Percentiles rank a stretch among this genome's conserved stretches.
Evolutionary conservation across 2,113 vertebrate species (phyloP).

Genomic region (Vicugna pacos): DNA sequence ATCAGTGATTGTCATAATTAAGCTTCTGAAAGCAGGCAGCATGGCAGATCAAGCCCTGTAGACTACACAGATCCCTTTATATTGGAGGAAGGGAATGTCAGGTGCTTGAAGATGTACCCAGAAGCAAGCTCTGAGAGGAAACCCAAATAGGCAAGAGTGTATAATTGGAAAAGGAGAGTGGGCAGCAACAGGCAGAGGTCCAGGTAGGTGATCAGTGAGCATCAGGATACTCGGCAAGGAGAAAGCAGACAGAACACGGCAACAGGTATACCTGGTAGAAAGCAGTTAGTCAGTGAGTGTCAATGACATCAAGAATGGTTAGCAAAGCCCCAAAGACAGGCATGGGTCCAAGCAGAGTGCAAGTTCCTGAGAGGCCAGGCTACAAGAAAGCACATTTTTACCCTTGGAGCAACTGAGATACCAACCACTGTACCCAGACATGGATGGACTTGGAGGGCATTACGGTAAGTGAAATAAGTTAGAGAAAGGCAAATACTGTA

Average conservation of each 20-base stretch:
- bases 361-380: neutral
- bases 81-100: neutral
- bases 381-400: conserved; percentile 23
- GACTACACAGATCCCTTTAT: neutral
- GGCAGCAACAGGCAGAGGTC: neutral
- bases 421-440: neutral
- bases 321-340: neutral
- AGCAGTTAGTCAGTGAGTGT: neutral
- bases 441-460: neutral
- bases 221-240: conserved; percentile 16
- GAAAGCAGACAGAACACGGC: conserved; percentile 2
- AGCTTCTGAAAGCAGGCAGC: neutral
- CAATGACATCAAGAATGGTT: neutral
- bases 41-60: neutral
- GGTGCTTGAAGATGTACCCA: neutral
- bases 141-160: neutral
- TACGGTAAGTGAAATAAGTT: no score
- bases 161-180: neutral
- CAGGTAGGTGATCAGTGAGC: neutral
- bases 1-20: neutral
- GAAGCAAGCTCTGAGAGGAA: conserved; percentile 32
- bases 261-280: conserved; percentile 4
- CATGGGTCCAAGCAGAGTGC: neutral
- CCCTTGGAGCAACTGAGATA: neutral
- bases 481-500: no score